Base-by-base conservation (phyloP, 2,888 invertebrate species). In the Maniola hyperantus region DNA sequence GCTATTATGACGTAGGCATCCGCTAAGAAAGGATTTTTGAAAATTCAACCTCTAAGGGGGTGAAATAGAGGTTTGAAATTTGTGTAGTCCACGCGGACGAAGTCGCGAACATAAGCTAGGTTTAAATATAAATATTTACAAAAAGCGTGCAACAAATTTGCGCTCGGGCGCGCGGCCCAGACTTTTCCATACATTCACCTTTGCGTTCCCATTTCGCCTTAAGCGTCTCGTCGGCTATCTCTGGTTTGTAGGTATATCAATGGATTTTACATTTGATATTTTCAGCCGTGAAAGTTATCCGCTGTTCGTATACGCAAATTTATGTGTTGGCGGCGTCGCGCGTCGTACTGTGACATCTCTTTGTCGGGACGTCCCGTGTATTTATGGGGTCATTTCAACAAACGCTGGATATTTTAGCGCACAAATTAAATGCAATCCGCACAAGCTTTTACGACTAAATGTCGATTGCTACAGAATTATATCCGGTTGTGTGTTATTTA, bases 301-400 rank as follows among this genome's bases (percentile, higher is more conserved):
- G 67, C 67, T 72, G 64, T 72, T 63, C 55, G 70, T 67, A 62
- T 79, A 64, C 50, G 76, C 77, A 79, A 85, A 90, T 89, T 90
- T 90, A 89, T 89, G 75, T 81, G 78, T 81, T 33, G 78, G 70
- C 78, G 76, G 77, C 81, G 77, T 77, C 77, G 76, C 78, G 77
- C 81, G 77, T 77, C 77, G 76, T 78, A 74, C 75, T 74, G 79
- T 82, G 82, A 83, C 83, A 78, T 83, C 83, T 83, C 85, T 84
- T 86, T 85, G 86, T 84, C 85, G 84, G 81, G 81, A 84, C 79
- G 83, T 85, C 83, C 84, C 84, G 82, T 83, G 83, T 88, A 88
- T 88, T 88, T 88, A 88, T 87, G 85, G 84, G 83, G 85, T 83
- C 81, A 86, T 88, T 88, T 83, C 82, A 84, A 83, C 85, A 83